Evolutionary conservation across 1,140 invertebrate species (phyloP).

Genomic region (Lasioglossum albipes): DNA sequence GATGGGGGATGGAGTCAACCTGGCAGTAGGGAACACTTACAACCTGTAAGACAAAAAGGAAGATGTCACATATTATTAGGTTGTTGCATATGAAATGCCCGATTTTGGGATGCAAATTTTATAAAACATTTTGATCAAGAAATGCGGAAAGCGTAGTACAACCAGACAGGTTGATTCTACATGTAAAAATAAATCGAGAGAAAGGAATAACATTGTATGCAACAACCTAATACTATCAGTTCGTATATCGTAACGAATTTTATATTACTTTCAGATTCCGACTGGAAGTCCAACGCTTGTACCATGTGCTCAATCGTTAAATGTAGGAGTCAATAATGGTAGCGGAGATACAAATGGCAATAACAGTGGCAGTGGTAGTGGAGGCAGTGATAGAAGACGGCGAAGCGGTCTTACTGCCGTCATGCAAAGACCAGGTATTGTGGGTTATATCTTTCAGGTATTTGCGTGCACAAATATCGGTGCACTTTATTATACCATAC

Average conservation of each 20-base stretch:
- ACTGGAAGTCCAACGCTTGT: slow-evolving; percentile 80
- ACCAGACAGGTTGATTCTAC: too few relatives aligned
- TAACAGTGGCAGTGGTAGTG: slow-evolving; percentile 74
- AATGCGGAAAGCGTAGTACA: too few relatives aligned
- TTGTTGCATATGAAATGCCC: too few relatives aligned
- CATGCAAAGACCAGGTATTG: slow-evolving; percentile 90
- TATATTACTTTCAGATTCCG: slow-evolving; percentile 63
- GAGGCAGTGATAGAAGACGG: slow-evolving; percentile 83
- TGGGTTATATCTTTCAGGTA: slow-evolving; percentile 35
- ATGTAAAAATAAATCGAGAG: too few relatives aligned
- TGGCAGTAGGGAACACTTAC: slow-evolving; percentile 83
- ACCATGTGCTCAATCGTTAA: slow-evolving; percentile 78
- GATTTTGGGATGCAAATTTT: too few relatives aligned
- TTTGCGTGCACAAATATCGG: slow-evolving; percentile 20
- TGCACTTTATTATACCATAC: slow-evolving; percentile 34
- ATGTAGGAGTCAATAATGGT: slow-evolving; percentile 72
- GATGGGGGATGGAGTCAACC: slow-evolving; percentile 83
- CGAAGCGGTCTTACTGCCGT: slow-evolving; percentile 90
- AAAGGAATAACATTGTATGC: too few relatives aligned
- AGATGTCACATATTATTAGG: too few relatives aligned
- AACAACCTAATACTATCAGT: neutral
- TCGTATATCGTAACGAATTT: slow-evolving; percentile 5
- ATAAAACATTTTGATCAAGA: too few relatives aligned
- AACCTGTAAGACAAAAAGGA: slow-evolving; percentile 71
- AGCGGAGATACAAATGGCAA: slow-evolving; percentile 74